These are phyloP conservation scores for Chloropsis hardwickii DNA, from an alignment of 2,113 vertebrate genomes.

Conservation along the genomic window DNA sequence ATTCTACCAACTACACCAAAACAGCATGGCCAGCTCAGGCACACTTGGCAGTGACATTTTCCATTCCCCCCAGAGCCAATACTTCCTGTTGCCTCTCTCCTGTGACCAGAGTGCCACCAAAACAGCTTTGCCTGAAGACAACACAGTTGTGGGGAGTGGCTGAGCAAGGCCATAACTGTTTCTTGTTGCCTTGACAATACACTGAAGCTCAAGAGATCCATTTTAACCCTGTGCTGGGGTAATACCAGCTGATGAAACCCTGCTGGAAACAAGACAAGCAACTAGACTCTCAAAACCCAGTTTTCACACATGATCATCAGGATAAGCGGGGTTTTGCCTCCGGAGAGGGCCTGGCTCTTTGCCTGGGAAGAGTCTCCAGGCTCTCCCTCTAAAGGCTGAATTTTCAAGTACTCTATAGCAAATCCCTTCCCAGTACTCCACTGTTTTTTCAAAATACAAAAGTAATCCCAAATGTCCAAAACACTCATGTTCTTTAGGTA, in stretches of 20 bases:
- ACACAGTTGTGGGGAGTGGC: not conserved
- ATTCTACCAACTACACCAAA: not conserved
- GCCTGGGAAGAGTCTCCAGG: not conserved
- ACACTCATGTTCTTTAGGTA: not conserved
- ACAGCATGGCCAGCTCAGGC: not conserved
- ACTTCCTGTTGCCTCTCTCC: not conserved
- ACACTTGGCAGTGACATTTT: not conserved
- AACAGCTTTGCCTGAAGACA: not conserved
- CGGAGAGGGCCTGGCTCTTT: not conserved
- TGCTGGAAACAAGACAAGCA: not conserved
- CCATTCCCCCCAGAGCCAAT: not conserved
- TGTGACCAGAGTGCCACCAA: not conserved
- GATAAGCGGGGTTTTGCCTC: not conserved
- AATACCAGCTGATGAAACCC: not conserved
- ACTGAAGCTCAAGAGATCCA: not conserved
- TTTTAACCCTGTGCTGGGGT: not conserved
- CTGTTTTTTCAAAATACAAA: not conserved
- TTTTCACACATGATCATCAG: not conserved
- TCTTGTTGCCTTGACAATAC: constrained; percentile 27
- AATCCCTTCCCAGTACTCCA: not conserved
- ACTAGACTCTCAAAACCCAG: not conserved
- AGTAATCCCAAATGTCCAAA: not conserved
- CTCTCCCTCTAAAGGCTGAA: not conserved
- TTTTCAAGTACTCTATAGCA: not conserved
- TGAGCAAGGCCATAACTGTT: not conserved